Evolutionary conservation across 2,888 invertebrate species (phyloP).

Genomic region (Rhagonycha lutea): DNA sequence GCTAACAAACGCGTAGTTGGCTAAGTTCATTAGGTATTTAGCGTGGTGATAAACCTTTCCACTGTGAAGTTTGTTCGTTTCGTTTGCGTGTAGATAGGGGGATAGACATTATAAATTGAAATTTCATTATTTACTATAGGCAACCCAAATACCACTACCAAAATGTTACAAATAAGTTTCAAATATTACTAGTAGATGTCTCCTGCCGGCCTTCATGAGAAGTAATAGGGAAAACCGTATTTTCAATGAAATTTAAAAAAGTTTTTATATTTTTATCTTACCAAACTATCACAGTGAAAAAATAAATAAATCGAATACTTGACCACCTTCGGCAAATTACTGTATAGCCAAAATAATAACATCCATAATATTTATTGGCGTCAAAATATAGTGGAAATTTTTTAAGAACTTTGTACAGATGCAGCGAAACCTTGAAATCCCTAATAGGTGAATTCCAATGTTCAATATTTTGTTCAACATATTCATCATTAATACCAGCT

Average conservation of each 20-base stretch:
- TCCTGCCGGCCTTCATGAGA: not conserved
- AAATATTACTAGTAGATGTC: not conserved
- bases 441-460: too few species aligned
- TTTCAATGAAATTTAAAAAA: too few species aligned
- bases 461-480: too few species aligned
- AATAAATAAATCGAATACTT: not conserved
- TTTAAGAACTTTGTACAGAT: not conserved
- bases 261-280: too few species aligned
- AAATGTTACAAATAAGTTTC: not conserved
- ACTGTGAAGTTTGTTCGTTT: not conserved
- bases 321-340: not conserved
- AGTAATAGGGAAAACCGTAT: too few species aligned
- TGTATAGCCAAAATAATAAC: too few species aligned
- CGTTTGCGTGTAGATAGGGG: not conserved
- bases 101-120: not conserved
- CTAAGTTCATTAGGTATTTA: not conserved
- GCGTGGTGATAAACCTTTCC: not conserved
- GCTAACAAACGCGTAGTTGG: conserved; percentile 17
- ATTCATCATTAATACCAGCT: too few species aligned
- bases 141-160: not conserved
- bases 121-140: not conserved
- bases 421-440: not conserved
- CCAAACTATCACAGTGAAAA: not conserved
- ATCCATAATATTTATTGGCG: too few species aligned
- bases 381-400: not conserved